Evolutionary conservation across 1,140 invertebrate genomes (phyloP).

Genomic region (Melipona quadrifasciata): DNA sequence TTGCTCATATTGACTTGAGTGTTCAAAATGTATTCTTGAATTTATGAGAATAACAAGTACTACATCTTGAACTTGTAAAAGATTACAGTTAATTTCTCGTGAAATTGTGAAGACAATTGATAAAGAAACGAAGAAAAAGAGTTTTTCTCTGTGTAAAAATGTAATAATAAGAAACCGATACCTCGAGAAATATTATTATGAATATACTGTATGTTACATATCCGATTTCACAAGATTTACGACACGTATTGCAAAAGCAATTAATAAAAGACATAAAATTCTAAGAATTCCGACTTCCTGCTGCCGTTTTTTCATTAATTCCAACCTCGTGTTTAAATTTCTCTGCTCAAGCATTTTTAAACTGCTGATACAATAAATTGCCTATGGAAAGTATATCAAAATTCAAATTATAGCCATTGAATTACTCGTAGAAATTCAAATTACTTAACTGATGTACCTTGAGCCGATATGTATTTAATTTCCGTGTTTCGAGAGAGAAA

Average conservation of each 20-base stretch:
- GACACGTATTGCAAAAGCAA: neutral
- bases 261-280: neutral
- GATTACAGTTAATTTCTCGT: neutral
- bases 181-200: neutral
- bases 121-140: neutral
- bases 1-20: neutral
- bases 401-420: neutral
- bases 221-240: neutral
- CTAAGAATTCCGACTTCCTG: neutral
- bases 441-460: neutral
- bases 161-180: no score
- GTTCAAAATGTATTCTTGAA: neutral
- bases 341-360: neutral
- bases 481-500: neutral
- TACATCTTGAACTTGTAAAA: neutral
- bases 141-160: no score
- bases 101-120: neutral
- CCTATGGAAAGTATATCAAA: neutral
- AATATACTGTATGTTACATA: neutral
- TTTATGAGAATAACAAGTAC: neutral
- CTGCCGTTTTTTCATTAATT: neutral
- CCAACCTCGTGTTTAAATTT: neutral
- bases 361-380: neutral
- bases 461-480: neutral
- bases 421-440: neutral